A percentile compares a stretch with the other conserved stretches of the same genome.
These are phyloP conservation scores for Paralichthys olivaceus DNA, from an alignment of 2,113 vertebrate species.

Conservation along the genomic window DNA sequence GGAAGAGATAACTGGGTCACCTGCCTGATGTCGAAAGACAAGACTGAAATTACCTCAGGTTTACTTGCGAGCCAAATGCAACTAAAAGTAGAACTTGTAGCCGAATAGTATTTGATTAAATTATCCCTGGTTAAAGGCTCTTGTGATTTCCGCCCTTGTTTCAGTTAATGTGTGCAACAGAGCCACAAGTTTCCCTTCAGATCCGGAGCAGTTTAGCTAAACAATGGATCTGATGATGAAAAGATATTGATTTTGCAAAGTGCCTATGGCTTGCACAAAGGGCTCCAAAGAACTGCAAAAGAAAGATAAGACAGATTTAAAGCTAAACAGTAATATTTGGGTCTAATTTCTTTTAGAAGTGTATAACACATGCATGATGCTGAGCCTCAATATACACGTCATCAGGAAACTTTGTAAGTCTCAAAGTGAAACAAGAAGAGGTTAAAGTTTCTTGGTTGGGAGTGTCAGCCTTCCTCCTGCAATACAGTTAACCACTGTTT, in stretches of 20 bases:
- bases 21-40: conserved; percentile 36
- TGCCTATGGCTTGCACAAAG: conserved; percentile 5
- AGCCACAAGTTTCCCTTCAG: background rate
- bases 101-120: conserved; percentile 12
- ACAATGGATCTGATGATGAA: conserved; percentile 27
- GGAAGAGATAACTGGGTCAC: conserved; percentile 2
- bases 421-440: no score
- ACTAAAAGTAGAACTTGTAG: background rate
- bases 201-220: background rate
- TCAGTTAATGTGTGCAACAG: background rate
- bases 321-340: background rate
- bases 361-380: no score
- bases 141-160: background rate
- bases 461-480: no score
- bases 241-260: conserved; percentile 35
- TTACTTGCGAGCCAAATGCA: background rate
- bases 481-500: no score
- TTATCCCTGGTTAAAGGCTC: background rate
- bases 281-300: conserved; percentile 17
- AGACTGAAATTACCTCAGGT: conserved; percentile 7
- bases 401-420: no score
- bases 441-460: no score
- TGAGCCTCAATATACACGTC: no score
- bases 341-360: no score
- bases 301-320: conserved; percentile 26